Evolutionary conservation across 2,888 invertebrate genomes (phyloP).

Genomic region (Caradrina kadenii): DNA sequence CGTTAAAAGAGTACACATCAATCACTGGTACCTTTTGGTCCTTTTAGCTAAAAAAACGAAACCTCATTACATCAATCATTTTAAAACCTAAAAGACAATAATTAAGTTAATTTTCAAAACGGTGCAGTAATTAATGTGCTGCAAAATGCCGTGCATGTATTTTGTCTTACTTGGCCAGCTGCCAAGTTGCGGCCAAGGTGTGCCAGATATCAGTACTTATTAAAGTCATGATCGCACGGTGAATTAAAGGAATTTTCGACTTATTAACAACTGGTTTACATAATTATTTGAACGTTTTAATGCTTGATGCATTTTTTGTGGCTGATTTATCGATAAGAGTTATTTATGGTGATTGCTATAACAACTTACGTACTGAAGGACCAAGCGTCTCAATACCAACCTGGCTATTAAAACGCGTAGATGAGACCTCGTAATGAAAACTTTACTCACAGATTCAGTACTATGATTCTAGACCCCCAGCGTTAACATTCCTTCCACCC

Average conservation of each 20-base stretch:
- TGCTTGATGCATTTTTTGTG: conserved; percentile 28
- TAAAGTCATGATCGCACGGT: conserved; percentile 32
- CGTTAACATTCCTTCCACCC: no score
- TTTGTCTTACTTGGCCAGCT: conserved; percentile 45
- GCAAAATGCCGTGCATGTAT: conserved; percentile 43
- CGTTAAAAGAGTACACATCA: background rate
- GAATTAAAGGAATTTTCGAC: conserved; percentile 22
- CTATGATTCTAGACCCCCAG: no score
- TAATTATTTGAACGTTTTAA: conserved; percentile 43
- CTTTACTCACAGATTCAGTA: no score
- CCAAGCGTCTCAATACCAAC: background rate
- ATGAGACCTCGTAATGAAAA: no score
- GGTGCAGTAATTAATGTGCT: conserved; percentile 30
- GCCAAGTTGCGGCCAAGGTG: conserved; percentile 59
- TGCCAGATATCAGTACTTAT: conserved; percentile 38
- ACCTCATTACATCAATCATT: conserved; percentile 8
- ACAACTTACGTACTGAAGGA: background rate
- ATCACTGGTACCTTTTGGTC: background rate
- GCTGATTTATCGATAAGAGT: conserved; percentile 19
- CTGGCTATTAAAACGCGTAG: no score
- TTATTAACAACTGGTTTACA: conserved; percentile 35
- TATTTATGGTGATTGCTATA: conserved; percentile 3
- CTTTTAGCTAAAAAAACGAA: background rate
- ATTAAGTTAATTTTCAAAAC: conserved; percentile 19
- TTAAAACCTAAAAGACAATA: background rate